Evolutionary conservation across 1,140 invertebrate genomes (phyloP).

Genomic region (Hylaeus volcanicus): DNA sequence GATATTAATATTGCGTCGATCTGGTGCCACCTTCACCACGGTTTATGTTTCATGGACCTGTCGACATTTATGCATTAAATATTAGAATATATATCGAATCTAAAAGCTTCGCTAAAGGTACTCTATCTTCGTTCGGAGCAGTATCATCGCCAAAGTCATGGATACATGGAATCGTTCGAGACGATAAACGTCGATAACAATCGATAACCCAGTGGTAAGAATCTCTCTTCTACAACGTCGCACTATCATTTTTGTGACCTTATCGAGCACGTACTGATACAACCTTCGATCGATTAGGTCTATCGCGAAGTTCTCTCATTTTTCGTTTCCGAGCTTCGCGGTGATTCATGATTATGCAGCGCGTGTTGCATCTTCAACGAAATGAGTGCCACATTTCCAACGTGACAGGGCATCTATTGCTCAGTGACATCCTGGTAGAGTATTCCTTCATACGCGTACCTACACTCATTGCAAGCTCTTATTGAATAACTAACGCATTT

Average conservation of each 20-base stretch:
- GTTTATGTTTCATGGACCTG: too few relatives aligned
- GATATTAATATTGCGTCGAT: too few relatives aligned
- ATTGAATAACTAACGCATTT: too few relatives aligned
- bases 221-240: conserved; percentile 2
- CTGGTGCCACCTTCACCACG: too few relatives aligned
- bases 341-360: conserved; percentile 14
- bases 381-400: too few relatives aligned
- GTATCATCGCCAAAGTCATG: neutral
- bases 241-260: conserved; percentile 20
- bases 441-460: too few relatives aligned
- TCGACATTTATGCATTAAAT: too few relatives aligned
- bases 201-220: conserved; percentile 35
- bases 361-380: neutral
- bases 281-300: conserved; percentile 32
- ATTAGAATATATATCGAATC: too few relatives aligned
- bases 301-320: conserved; percentile 1
- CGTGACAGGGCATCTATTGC: too few relatives aligned
- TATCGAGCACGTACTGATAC: conserved; percentile 31
- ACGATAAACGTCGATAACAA: conserved; percentile 45
- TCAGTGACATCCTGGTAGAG: too few relatives aligned
- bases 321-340: neutral
- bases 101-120: too few relatives aligned
- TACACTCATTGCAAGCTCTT: too few relatives aligned
- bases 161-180: conserved; percentile 8
- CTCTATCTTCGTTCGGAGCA: neutral